Conservation (phyloP, 2,888 invertebrate genomes). For the Rhyacophila evoluta region DNA sequence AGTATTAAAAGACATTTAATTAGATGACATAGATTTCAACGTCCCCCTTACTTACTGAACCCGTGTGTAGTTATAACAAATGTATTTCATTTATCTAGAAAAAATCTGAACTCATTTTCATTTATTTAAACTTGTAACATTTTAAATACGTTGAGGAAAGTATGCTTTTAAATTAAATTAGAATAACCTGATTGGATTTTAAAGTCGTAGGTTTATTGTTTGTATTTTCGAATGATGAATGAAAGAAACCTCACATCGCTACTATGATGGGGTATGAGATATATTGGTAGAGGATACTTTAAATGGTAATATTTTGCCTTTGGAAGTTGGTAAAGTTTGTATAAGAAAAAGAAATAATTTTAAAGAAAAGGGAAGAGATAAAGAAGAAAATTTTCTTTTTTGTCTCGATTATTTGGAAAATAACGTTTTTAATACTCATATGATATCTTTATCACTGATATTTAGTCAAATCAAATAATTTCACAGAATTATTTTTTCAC, state of each 20-base stretch:
- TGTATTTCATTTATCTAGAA: slow-evolving; percentile 37
- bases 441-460: background rate
- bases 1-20: slow-evolving; percentile 13
- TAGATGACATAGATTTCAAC: background rate
- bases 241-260: background rate
- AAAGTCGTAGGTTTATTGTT: background rate
- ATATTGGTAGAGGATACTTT: background rate
- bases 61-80: slow-evolving; percentile 27
- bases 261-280: background rate
- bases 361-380: background rate
- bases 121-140: slow-evolving; percentile 31
- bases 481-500: background rate
- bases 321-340: background rate
- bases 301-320: background rate
- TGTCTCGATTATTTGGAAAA: background rate
- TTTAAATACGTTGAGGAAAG: too few relatives aligned
- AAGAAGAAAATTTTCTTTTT: background rate
- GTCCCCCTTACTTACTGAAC: slow-evolving; percentile 38
- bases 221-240: slow-evolving; percentile 15
- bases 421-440: background rate
- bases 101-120: slow-evolving; percentile 35
- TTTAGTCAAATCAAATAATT: background rate
- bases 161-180: too few relatives aligned
- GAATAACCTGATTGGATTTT: too few relatives aligned
- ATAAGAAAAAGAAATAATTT: background rate